phyloP scores from a whole-genome alignment of 2,888 invertebrate species.

The Spicauda simplicius region DNA sequence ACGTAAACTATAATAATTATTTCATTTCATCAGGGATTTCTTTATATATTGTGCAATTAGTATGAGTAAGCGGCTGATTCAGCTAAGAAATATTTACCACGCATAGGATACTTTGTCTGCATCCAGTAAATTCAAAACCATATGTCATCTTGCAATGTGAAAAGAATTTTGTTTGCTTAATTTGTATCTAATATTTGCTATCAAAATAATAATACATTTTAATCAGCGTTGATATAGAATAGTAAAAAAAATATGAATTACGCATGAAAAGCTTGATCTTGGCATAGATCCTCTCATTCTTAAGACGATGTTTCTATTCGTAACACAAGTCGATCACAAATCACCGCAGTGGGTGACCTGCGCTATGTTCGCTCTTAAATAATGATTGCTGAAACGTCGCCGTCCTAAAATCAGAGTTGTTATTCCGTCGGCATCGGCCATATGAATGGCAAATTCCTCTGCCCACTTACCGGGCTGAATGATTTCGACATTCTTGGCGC shows the following conservation, averaged over 20 bases:
- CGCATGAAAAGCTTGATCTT: constrained; percentile 1
- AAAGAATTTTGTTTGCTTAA: constrained; percentile 15
- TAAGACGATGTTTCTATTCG: neutral
- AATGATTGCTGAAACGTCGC: constrained; percentile 33
- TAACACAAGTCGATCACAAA: neutral
- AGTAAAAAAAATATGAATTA: neutral
- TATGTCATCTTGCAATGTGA: constrained; percentile 23
- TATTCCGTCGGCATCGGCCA: constrained; percentile 63
- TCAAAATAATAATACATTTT: neutral
- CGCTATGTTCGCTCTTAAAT: neutral
- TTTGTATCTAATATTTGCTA: neutral
- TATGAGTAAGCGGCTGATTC: too few species aligned
- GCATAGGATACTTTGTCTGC: neutral
- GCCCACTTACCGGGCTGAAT: constrained; percentile 83
- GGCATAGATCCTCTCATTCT: neutral
- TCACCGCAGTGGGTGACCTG: neutral
- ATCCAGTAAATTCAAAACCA: neutral
- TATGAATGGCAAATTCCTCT: constrained; percentile 83
- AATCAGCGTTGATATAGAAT: too few species aligned
- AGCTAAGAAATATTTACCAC: neutral
- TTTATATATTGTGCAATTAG: too few species aligned
- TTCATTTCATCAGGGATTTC: too few species aligned
- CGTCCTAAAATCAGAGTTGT: constrained; percentile 51
- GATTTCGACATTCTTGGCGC: constrained; percentile 84
- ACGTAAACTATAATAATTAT: too few species aligned